Conservation (phyloP, 2,888 invertebrate species). For the Globia sparganii region DNA sequence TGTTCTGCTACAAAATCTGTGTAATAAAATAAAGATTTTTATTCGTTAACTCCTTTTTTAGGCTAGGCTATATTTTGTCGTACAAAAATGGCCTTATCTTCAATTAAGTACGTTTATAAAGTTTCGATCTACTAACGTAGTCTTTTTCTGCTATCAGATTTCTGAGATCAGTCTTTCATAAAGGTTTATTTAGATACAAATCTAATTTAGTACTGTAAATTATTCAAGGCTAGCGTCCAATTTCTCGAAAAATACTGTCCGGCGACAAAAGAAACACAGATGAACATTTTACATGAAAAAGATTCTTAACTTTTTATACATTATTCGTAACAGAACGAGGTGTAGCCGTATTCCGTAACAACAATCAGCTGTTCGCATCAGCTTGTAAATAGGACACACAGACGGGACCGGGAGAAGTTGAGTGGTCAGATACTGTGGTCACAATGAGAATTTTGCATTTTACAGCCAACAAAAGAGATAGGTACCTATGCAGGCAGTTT, state of each 20-base stretch:
- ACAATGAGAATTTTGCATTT: slow-evolving; percentile 25
- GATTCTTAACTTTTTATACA: slow-evolving; percentile 41
- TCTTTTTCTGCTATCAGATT: neutral
- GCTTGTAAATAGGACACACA: slow-evolving; percentile 32
- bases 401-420: slow-evolving; percentile 20
- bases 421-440: slow-evolving; percentile 29
- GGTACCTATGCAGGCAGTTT: neutral
- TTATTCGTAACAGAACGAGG: slow-evolving; percentile 31
- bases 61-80: neutral
- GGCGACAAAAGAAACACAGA: slow-evolving; percentile 9
- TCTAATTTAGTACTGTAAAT: neutral
- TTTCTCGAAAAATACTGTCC: neutral
- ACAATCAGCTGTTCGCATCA: slow-evolving; percentile 49
- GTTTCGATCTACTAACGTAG: neutral
- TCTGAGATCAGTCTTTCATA: neutral
- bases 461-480: neutral
- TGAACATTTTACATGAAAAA: slow-evolving; percentile 34
- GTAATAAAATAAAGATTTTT: slow-evolving; percentile 7
- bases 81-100: neutral
- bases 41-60: neutral
- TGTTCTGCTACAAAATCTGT: neutral
- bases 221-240: slow-evolving; percentile 18
- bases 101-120: neutral
- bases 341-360: slow-evolving; percentile 33
- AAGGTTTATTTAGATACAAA: slow-evolving; percentile 5